Base-by-base conservation (phyloP, 2,797 vertebrate species). In the Spinus pinus region DNA sequence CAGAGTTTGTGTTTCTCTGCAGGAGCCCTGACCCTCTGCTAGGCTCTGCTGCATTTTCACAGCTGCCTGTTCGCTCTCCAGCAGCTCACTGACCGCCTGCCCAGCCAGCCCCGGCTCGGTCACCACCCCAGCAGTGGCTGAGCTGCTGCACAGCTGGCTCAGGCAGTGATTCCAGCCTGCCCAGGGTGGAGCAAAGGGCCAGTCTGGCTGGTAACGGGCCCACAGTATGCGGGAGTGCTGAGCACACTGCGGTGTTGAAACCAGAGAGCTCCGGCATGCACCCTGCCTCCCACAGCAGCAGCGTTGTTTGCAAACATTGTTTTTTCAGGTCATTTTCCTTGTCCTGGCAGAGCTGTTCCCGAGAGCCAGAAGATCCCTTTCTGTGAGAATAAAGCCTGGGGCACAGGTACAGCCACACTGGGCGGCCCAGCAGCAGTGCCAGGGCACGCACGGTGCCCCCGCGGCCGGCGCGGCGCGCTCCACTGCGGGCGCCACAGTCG, bases 241-340 rank as follows among this genome's bases (percentile, higher is more conserved):
- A n/a, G 70, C 30, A 18, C 12, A 8, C 50, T 1, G 2, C 8
- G 3, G 3, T 6, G 44, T 3, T 21, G 39, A 47, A 30, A 42
- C n/a, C 2, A 0, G 21, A 61, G 54, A 30, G 53, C 74, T 39
- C 31, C 0, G 0, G 17, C 47, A 1, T 2, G 3, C 81, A 47
- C 65, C 28, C 49, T 15, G 44, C 75, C 64, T 77, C 42, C 85
- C 71, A 3, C 50, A 46, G 75, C 75, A 28, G 30, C 50, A 5
- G 12, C 0, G 19, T 31, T 86, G 88, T 92, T 91, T 87, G 93
- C 89, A 73, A 91, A 95, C 81, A 42, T 19, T 54, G 44, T 33
- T 70, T 47, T 66, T 46, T 70, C 78, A 49, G 49, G 60, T 44
- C 74, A 42, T 58, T 92, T 53, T 90, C 65, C 75, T 24, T 18